Percentiles rank a stretch among this genome's conserved stretches.
Evolutionary conservation across 2,113 vertebrate genomes (phyloP).

Genomic region (Caretta caretta): DNA sequence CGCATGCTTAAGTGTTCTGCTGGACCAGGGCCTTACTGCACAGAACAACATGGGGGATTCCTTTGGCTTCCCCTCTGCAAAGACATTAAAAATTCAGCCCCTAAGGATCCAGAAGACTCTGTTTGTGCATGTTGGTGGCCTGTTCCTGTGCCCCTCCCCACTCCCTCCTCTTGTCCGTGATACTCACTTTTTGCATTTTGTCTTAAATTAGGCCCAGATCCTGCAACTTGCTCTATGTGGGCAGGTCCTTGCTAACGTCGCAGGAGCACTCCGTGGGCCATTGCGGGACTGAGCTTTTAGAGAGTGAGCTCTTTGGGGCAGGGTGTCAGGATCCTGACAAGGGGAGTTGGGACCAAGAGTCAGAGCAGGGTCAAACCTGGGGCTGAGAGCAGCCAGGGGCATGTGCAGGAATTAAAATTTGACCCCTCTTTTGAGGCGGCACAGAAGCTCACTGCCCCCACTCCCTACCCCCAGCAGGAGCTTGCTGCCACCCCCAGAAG

Average conservation of each 20-base stretch:
- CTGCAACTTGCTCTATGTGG: too few relatives aligned
- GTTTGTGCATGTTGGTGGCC: not conserved
- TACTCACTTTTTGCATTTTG: accelerated
- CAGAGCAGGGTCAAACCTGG: not conserved
- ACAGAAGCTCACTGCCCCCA: too few relatives aligned
- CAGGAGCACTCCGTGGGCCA: not conserved
- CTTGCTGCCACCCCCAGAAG: too few relatives aligned
- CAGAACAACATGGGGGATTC: accelerated
- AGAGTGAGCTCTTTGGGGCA: not conserved
- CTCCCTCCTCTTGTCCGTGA: not conserved
- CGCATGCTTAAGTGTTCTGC: accelerated
- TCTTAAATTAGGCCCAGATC: not conserved
- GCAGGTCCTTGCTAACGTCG: not conserved
- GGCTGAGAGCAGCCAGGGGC: not conserved
- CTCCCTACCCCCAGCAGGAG: too few relatives aligned
- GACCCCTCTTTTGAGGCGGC: too few relatives aligned
- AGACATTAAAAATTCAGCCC: not conserved
- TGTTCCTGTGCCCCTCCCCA: not conserved
- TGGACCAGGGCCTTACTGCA: accelerated
- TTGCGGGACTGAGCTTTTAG: not conserved
- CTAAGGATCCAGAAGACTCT: not conserved
- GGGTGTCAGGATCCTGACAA: not conserved
- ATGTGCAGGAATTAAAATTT: too few relatives aligned
- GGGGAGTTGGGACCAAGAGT: not conserved
- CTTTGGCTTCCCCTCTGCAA: not conserved